phyloP scores from a whole-genome alignment of 2,888 invertebrate species.

The Cerceris ruficornis region DNA sequence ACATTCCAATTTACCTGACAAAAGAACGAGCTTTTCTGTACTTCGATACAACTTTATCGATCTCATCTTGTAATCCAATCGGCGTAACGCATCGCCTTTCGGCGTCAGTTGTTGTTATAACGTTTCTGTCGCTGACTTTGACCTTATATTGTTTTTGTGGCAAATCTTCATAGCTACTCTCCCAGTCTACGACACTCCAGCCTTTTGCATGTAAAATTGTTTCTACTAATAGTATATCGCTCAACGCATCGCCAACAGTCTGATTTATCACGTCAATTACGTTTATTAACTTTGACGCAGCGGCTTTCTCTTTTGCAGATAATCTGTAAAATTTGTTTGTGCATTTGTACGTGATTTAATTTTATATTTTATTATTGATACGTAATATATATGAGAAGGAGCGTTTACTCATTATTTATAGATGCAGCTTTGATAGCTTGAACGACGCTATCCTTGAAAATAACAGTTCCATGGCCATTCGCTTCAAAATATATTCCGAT shows the following conservation, averaged over 20 bases:
- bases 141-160: slow-evolving; percentile 95
- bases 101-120: slow-evolving; percentile 93
- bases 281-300: slow-evolving; percentile 86
- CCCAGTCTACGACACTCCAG: slow-evolving; percentile 92
- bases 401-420: slow-evolving; percentile 67
- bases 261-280: slow-evolving; percentile 95
- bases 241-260: slow-evolving; percentile 98
- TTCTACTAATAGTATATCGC: slow-evolving; percentile 97
- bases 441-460: slow-evolving; percentile 90
- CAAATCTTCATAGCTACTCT: slow-evolving; percentile 90
- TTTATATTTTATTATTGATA: background rate
- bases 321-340: slow-evolving; percentile 50
- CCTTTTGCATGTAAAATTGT: slow-evolving; percentile 92
- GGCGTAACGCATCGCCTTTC: slow-evolving; percentile 92
- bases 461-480: slow-evolving; percentile 98
- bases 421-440: slow-evolving; percentile 83
- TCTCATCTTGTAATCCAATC: slow-evolving; percentile 90
- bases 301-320: slow-evolving; percentile 66
- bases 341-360: background rate
- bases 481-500: slow-evolving; percentile 99
- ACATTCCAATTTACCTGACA: slow-evolving; percentile 85
- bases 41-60: slow-evolving; percentile 87
- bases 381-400: slow-evolving; percentile 5
- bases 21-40: slow-evolving; percentile 92
- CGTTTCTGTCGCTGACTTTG: slow-evolving; percentile 92